A percentile compares a stretch with the other conserved stretches of the same genome.
phyloP scores from a whole-genome alignment of 2,113 vertebrate genomes.

The Helogale parvula region DNA sequence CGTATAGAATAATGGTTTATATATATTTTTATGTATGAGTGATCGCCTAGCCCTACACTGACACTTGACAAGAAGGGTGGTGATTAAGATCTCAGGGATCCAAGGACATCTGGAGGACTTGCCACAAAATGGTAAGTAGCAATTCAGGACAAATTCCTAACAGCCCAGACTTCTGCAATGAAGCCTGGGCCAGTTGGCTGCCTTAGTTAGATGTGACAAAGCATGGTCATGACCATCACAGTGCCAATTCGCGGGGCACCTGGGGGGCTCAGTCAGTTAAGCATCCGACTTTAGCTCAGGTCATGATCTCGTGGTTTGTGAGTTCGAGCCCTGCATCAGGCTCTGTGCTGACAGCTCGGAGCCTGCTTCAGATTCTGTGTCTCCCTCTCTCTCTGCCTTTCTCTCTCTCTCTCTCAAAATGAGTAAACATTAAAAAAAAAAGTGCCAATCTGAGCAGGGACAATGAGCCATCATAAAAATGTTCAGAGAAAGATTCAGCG shows the following conservation, averaged over 20 bases:
- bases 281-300: too few relatives aligned
- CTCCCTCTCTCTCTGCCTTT: too few relatives aligned
- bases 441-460: not conserved
- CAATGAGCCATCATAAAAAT: not conserved
- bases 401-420: too few relatives aligned
- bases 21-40: not conserved
- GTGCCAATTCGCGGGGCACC: not conserved
- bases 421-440: not conserved
- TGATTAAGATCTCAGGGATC: not conserved
- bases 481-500: not conserved
- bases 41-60: not conserved
- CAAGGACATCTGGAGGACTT: not conserved
- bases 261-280: too few relatives aligned
- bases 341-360: too few relatives aligned
- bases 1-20: fast-evolving
- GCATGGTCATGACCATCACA: not conserved
- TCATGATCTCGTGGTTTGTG: too few relatives aligned
- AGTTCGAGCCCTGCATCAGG: too few relatives aligned
- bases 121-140: not conserved
- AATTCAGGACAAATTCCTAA: not conserved
- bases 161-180: not conserved
- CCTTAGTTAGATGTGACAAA: not conserved
- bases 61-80: too few relatives aligned
- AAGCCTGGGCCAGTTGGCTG: not conserved
- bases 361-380: too few relatives aligned